Evolutionary conservation across 2,888 invertebrate genomes (phyloP).

Genomic region (Colostygia pectinataria): DNA sequence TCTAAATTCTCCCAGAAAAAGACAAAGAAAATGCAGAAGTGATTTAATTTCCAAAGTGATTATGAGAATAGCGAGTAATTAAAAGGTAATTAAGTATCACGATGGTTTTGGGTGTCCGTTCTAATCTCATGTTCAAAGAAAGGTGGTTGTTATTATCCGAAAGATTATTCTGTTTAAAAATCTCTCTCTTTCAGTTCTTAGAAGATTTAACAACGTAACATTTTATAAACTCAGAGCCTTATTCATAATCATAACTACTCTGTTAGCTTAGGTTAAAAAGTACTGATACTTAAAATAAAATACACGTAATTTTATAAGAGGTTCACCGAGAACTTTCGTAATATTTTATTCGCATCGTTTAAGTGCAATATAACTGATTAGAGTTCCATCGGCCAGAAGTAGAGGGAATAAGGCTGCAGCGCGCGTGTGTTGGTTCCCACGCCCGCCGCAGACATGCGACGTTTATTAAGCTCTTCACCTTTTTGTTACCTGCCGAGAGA

Average conservation of each 20-base stretch:
- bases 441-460: conserved; percentile 74
- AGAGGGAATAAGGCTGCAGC: conserved; percentile 46
- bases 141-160: conserved; percentile 25
- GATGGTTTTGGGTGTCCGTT: conserved; percentile 61
- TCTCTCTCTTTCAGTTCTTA: too few species aligned
- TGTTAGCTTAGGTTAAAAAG: too few species aligned
- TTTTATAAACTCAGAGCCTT: too few species aligned
- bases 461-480: conserved; percentile 80
- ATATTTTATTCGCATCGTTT: conserved; percentile 2
- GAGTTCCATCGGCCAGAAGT: conserved; percentile 30
- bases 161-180: conserved; percentile 24
- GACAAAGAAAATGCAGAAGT: neutral
- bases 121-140: conserved; percentile 52
- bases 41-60: conserved; percentile 33
- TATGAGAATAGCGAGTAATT: conserved; percentile 54
- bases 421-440: conserved; percentile 63
- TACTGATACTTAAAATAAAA: too few species aligned
- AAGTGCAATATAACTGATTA: conserved; percentile 30
- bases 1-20: neutral
- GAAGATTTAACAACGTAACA: too few species aligned
- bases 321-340: neutral
- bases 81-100: conserved; percentile 58
- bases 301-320: neutral
- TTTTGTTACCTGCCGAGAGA: conserved; percentile 81
- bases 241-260: too few species aligned